Conservation (phyloP, 2,113 vertebrate genomes). For the Oryzias celebensis region DNA sequence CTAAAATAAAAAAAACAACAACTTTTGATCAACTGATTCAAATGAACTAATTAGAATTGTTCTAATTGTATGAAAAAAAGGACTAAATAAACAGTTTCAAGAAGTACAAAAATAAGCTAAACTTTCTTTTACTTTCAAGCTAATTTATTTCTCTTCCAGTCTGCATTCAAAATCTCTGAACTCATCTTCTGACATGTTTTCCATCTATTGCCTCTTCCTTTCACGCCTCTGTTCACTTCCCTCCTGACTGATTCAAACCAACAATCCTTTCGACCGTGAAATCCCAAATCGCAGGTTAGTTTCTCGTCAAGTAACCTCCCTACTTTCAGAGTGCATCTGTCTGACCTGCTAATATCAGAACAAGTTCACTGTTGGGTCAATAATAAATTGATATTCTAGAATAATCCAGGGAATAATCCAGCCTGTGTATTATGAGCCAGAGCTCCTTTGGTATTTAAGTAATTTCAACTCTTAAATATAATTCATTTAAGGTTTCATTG, state of each 20-base stretch:
- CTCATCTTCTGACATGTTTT: slow-evolving; percentile 39
- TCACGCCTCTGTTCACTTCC: slow-evolving; percentile 59
- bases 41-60: too few species aligned
- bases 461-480: slow-evolving; percentile 15
- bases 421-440: slow-evolving; percentile 7
- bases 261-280: slow-evolving; percentile 67
- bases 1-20: too few species aligned
- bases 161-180: slow-evolving; percentile 10
- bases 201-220: slow-evolving; percentile 49
- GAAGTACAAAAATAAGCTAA: too few species aligned
- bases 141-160: slow-evolving; percentile 4
- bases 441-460: slow-evolving; percentile 23
- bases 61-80: too few species aligned
- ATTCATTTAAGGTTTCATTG: slow-evolving; percentile 11
- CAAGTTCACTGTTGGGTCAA: slow-evolving; percentile 22
- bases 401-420: slow-evolving; percentile 25
- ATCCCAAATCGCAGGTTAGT: slow-evolving; percentile 73
- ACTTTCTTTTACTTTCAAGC: too few species aligned
- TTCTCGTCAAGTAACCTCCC: slow-evolving; percentile 57
- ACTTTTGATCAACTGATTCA: too few species aligned
- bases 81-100: too few species aligned
- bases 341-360: slow-evolving; percentile 34
- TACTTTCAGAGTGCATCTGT: slow-evolving; percentile 62
- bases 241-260: slow-evolving; percentile 59
- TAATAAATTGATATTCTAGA: slow-evolving; percentile 49